A percentile compares a stretch with the other conserved stretches of the same genome.
These are phyloP conservation scores for Amblyopsis rosae DNA, from an alignment of 2,113 vertebrate species.

Conservation along the genomic window DNA sequence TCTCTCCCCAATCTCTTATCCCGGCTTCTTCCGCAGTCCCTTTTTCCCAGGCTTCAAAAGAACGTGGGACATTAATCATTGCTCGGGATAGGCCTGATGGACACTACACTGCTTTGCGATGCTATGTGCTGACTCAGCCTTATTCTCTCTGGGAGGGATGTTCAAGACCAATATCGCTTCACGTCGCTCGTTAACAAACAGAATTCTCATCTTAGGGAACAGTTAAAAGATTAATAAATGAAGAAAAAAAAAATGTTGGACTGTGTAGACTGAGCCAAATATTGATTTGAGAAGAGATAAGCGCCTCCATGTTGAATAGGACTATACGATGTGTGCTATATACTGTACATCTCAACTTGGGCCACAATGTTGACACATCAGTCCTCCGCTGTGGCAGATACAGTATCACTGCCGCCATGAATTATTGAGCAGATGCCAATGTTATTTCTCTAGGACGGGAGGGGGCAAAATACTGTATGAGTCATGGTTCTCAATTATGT, in stretches of 20 bases:
- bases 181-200: constrained; percentile 11
- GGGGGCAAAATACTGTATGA: constrained; percentile 36
- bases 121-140: constrained; percentile 16
- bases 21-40: constrained; percentile 15
- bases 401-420: constrained; percentile 48
- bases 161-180: constrained; percentile 12
- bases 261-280: background rate
- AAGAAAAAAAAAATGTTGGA: background rate
- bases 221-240: no score
- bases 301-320: constrained; percentile 2
- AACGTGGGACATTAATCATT: constrained; percentile 48
- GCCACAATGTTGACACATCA: constrained; percentile 16
- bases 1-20: constrained; percentile 13
- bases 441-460: constrained; percentile 46
- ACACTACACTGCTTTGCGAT: constrained; percentile 48
- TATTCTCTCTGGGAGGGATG: constrained; percentile 14
- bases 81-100: constrained; percentile 44
- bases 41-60: constrained; percentile 59
- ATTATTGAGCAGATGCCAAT: constrained; percentile 59
- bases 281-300: constrained; percentile 22
- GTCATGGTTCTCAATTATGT: constrained; percentile 52
- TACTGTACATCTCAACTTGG: constrained; percentile 17
- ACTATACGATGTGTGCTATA: constrained; percentile 4
- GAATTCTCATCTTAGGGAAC: constrained; percentile 10
- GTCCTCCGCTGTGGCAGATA: constrained; percentile 33